Base-by-base conservation (phyloP, 2,888 invertebrate genomes). In the Dynastes maya region DNA sequence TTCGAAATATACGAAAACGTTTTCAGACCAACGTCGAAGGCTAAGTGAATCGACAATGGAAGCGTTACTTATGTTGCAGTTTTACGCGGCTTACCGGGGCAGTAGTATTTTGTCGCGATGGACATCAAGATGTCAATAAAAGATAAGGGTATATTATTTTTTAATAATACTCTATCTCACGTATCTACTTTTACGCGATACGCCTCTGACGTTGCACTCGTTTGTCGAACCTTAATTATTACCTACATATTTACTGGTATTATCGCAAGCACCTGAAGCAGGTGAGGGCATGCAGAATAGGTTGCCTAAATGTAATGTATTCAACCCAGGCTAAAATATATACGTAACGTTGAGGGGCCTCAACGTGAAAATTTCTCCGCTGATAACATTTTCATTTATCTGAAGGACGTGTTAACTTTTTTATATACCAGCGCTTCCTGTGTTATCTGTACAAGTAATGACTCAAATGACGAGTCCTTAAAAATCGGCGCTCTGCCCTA, bases 401-500 rank as follows among this genome's bases (percentile, higher is more conserved):
- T 82, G 80, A 79, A 81, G 80, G 78, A 81, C 83, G 83, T 83
- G 82, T 82, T 83, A 82, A 82, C 83, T 82, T 84, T 83, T 84
- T 83, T 83, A 82, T 82, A 81, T 81, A 81, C 82, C 82, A 71
- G 80, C 82, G 81, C 83, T 82, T 81, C 82, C 82, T 82, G 78
- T 83, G 83, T 84, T 84, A 84, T 83, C 83, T 83, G 80, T 77
- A 68, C 82, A 80, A 82, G 83, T 83, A 83, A 84, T 84, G 83
- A 84, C 84, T 82, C 78, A 82, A 84, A 84, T 82, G 83, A 82
- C 83, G 82, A 83, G 82, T 83, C 82, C 83, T 83, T 82, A 82
- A 82, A 82, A 82, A 71, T 71, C 70, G 75, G 58, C 67, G 65
- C 65, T 63, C n/a, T 22, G 74, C 74, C 27, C 49, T 51, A 63